Conservation (phyloP, 2,797 vertebrate genomes). For the Sternotherus odoratus region DNA sequence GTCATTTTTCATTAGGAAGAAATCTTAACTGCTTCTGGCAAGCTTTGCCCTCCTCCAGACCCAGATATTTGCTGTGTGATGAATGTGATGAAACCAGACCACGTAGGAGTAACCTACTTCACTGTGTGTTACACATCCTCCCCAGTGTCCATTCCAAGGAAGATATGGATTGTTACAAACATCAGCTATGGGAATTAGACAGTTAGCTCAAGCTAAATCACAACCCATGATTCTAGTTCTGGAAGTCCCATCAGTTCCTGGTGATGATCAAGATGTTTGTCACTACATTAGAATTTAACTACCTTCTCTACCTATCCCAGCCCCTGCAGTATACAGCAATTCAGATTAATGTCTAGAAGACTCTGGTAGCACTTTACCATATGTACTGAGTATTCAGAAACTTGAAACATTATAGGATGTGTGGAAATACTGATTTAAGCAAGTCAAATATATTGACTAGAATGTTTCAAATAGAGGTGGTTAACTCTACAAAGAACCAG, state of each 20-base stretch:
- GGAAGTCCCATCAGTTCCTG: background rate
- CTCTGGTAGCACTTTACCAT: background rate
- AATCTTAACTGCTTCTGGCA: background rate
- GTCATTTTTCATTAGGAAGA: background rate
- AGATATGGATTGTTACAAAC: background rate
- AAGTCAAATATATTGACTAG: background rate
- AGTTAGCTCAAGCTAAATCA: background rate
- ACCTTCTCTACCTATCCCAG: background rate
- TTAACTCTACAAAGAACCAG: background rate
- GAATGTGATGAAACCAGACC: background rate
- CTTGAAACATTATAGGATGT: background rate
- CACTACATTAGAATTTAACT: conserved; percentile 36
- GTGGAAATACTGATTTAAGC: background rate
- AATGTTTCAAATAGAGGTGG: background rate
- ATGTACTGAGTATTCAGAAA: background rate
- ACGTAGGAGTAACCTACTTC: background rate
- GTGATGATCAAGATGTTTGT: conserved; percentile 3
- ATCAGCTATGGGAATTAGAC: background rate
- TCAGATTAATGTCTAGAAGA: background rate
- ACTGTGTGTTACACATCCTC: background rate
- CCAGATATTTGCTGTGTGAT: background rate
- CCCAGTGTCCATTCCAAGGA: background rate
- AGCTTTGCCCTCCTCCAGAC: background rate
- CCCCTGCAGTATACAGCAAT: background rate
- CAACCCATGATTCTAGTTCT: background rate